Evolutionary conservation across 2,888 invertebrate genomes (phyloP), one percentile per base, ranked within the genome.

Genomic region (Dolichopus griseipennis): DNA sequence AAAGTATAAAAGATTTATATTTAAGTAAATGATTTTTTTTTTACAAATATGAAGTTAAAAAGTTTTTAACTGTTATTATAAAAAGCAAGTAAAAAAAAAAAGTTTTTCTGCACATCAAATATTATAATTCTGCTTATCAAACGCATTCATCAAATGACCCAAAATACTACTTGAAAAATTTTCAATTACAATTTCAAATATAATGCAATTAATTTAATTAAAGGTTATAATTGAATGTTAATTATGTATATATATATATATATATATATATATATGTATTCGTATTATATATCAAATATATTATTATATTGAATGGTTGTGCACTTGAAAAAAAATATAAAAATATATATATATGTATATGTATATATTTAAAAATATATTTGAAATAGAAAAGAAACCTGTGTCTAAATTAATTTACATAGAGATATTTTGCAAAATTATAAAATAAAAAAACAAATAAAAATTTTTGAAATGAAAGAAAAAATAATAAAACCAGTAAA

Each of bases 191-290:
- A 27, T 27, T 27, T 27, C 27, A 27, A 27, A 27, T 27, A 27
- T 4, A 27, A 27, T 27, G 27, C 27, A 27, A 27, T 27, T 27
- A 27, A 27, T 27, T 27, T 5, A 27, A 27, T 27, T 27, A 27
- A 27, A 27, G 27, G 27, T 27, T 4, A 4, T 27, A 63, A 63
- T 63, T 27, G 27, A 27, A 63, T 63, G 2, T 63, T 15, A 22
- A 22, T 62, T 22, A 62, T 22, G 27, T 62, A 20, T 61, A 21
- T 20, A 61, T 62, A 21, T 62, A 62, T 1, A 79, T 27, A 69
- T 27, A 67, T 79, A 78, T 68, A 81, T 78, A 66, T 79, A 76
- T 65, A 68, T 68, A 68, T 65, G 65, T 62, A 69, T 66, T 67
- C 33, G 15, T 12, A 22, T 62, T 15, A 62, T 10, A 62, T 62